Conservation (phyloP, 2,113 vertebrate species). For the Paradisaea rubra region DNA sequence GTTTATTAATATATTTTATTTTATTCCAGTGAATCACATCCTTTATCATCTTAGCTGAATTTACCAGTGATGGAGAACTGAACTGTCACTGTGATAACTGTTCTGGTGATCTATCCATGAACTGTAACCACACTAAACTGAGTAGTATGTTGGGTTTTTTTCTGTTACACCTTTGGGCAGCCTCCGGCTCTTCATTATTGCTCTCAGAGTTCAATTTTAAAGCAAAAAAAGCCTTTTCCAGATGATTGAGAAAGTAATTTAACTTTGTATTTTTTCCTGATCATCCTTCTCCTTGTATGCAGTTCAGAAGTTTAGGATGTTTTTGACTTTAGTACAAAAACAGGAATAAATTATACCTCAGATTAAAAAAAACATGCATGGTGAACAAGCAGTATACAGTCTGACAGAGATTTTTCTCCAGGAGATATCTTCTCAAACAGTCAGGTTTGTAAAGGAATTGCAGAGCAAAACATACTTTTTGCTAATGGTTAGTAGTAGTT, state of each 20-base stretch:
- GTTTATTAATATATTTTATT: neutral
- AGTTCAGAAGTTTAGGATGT: neutral
- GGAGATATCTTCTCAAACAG: neutral
- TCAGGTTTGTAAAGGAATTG: neutral
- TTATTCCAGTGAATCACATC: neutral
- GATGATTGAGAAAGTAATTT: neutral
- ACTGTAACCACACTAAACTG: neutral
- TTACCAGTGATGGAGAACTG: neutral
- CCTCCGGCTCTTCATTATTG: neutral
- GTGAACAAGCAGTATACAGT: neutral
- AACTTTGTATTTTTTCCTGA: neutral
- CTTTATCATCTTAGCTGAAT: neutral
- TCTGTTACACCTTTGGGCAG: neutral
- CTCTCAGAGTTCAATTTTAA: neutral
- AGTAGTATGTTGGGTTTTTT: neutral
- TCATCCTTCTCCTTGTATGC: neutral
- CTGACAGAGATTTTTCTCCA: neutral
- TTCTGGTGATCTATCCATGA: neutral
- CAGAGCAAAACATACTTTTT: neutral
- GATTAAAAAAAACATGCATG: neutral
- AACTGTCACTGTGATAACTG: neutral
- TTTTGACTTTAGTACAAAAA: neutral
- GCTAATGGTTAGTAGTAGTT: neutral
- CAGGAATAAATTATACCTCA: neutral
- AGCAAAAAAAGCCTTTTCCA: neutral